These are phyloP conservation scores for Aricia artaxerxes DNA, from an alignment of 2,888 invertebrate genomes.

Conservation along the genomic window DNA sequence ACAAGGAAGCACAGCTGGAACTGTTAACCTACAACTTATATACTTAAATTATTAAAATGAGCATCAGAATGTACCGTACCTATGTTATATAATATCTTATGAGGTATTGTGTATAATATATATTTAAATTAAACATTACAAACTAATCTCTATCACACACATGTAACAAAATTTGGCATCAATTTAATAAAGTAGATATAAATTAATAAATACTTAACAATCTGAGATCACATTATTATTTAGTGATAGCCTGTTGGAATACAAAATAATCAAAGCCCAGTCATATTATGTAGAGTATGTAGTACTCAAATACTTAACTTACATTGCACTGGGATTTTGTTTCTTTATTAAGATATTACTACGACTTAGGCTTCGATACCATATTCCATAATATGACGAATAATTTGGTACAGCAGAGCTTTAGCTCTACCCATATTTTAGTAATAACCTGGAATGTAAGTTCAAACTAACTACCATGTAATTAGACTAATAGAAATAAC, in stretches of 20 bases:
- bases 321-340: not conserved
- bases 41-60: slow-evolving; percentile 34
- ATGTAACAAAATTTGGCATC: slow-evolving; percentile 41
- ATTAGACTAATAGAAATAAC: not conserved
- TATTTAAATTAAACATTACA: slow-evolving; percentile 20
- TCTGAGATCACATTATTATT: slow-evolving; percentile 38
- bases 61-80: slow-evolving; percentile 35
- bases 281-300: not conserved
- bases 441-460: not conserved
- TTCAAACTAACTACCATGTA: not conserved
- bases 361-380: not conserved
- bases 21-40: slow-evolving; percentile 25
- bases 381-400: not conserved
- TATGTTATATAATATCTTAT: not conserved
- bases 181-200: slow-evolving; percentile 29
- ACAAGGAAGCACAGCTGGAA: slow-evolving; percentile 35
- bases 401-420: not conserved
- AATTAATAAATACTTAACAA: slow-evolving; percentile 32
- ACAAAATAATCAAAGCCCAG: slow-evolving; percentile 27
- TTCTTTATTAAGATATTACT: not conserved
- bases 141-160: slow-evolving; percentile 34
- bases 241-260: slow-evolving; percentile 24
- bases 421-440: not conserved
- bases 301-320: not conserved
- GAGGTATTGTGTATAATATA: not conserved